A percentile compares a stretch with the other conserved stretches of the same genome.
These are phyloP conservation scores for Enoplosus armatus DNA, from an alignment of 2,797 vertebrate genomes.

Conservation along the genomic window DNA sequence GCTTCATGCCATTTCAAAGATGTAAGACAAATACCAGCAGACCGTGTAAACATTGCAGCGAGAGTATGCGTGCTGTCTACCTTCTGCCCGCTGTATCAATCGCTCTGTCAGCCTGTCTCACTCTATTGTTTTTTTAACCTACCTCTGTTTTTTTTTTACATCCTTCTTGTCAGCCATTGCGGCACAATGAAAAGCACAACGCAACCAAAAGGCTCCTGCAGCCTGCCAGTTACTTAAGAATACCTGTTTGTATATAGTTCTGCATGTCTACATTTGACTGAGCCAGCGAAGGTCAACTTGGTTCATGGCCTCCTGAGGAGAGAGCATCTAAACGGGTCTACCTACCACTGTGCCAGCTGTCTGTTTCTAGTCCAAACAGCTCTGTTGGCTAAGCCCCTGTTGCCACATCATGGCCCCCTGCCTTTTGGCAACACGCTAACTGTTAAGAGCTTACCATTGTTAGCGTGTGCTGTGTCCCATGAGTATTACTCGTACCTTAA, in stretches of 20 bases:
- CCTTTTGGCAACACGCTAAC: constrained; percentile 40
- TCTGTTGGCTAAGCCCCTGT: constrained; percentile 65
- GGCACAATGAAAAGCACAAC: constrained; percentile 15
- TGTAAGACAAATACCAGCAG: constrained; percentile 80
- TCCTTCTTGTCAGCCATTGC: constrained; percentile 18
- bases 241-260: constrained; percentile 31
- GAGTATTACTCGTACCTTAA: constrained; percentile 25
- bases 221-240: constrained; percentile 9
- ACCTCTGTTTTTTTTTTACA: constrained; percentile 20
- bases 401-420: constrained; percentile 67
- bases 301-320: constrained; percentile 47
- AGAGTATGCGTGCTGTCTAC: constrained; percentile 54
- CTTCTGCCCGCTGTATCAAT: constrained; percentile 69
- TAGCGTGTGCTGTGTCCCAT: constrained; percentile 7
- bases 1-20: constrained; percentile 76
- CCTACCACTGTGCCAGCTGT: constrained; percentile 57
- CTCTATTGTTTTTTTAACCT: constrained; percentile 43
- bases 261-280: constrained; percentile 43
- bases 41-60: constrained; percentile 72
- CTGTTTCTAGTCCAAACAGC: constrained; percentile 72
- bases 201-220: constrained; percentile 19
- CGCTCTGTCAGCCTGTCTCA: constrained; percentile 51
- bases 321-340: constrained; percentile 50
- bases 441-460: constrained; percentile 42
- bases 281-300: constrained; percentile 50